A percentile compares a stretch with the other conserved stretches of the same genome.
Conservation (phyloP, 2,113 vertebrate species). For the Pipra filicauda region DNA sequence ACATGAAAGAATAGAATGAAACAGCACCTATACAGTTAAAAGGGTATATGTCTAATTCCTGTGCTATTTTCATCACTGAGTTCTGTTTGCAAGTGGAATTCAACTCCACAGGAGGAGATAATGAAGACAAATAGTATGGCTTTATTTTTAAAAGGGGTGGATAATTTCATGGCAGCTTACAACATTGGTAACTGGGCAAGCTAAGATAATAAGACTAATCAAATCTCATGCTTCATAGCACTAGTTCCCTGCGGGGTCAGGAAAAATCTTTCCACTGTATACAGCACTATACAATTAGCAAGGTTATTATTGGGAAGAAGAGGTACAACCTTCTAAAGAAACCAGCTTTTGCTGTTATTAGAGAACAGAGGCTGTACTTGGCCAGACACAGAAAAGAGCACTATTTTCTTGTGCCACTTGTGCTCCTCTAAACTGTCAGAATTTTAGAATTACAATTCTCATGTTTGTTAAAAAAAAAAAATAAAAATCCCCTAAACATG, state of each 20-base stretch:
- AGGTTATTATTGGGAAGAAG: conserved; percentile 37
- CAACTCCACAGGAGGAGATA: conserved; percentile 36
- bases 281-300: conserved; percentile 12
- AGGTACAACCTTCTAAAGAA: conserved; percentile 21
- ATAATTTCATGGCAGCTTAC: conserved; percentile 65
- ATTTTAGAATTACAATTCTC: neutral
- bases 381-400: neutral
- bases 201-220: conserved; percentile 60
- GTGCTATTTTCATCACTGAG: conserved; percentile 34
- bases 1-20: neutral
- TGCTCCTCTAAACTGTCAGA: neutral
- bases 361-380: neutral
- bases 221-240: conserved; percentile 63
- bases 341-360: neutral
- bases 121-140: conserved; percentile 53
- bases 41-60: conserved; percentile 4
- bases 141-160: conserved; percentile 63
- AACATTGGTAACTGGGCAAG: conserved; percentile 59
- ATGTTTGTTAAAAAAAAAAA: neutral
- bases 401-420: neutral
- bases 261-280: conserved; percentile 25
- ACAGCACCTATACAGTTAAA: conserved; percentile 25
- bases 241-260: conserved; percentile 13
- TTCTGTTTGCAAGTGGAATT: conserved; percentile 53
- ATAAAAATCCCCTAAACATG: neutral